Percentiles rank a stretch among this genome's conserved stretches.
phyloP scores from a whole-genome alignment of 2,797 vertebrate species.

The Mycteria americana region DNA sequence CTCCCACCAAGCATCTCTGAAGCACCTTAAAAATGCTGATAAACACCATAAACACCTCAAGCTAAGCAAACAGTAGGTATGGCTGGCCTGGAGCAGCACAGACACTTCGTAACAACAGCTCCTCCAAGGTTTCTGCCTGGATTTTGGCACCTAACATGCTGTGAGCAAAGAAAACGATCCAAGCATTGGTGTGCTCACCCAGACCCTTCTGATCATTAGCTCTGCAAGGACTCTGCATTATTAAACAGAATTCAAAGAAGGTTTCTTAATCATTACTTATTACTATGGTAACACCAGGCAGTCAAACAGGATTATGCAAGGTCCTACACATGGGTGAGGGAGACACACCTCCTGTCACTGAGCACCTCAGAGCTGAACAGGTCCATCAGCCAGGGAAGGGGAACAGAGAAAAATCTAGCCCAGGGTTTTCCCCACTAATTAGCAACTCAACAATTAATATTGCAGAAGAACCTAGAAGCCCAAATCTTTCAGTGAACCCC shows the following conservation, averaged over 20 bases:
- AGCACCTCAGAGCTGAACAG: not conserved
- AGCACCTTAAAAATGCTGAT: not conserved
- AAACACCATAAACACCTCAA: not conserved
- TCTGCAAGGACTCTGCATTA: not conserved
- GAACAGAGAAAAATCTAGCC: not conserved
- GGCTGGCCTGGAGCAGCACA: not conserved
- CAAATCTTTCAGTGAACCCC: not conserved
- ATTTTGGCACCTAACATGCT: not conserved
- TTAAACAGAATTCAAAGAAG: not conserved
- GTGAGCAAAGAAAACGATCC: not conserved
- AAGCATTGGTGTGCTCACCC: not conserved
- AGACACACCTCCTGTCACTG: not conserved
- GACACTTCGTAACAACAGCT: not conserved
- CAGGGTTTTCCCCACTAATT: not conserved
- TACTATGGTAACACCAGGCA: slow-evolving; percentile 5
- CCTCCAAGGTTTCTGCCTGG: not conserved
- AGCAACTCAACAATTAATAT: not conserved
- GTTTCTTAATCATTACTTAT: not conserved
- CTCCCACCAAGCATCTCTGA: not conserved
- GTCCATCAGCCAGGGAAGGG: not conserved
- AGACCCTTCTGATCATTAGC: not conserved
- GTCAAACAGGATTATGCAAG: not conserved
- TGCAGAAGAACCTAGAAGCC: not conserved
- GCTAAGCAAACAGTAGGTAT: not conserved
- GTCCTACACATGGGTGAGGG: not conserved